Evolutionary conservation across 2,113 vertebrate genomes (phyloP).

Genomic region (Nycticryphes semicollaris): DNA sequence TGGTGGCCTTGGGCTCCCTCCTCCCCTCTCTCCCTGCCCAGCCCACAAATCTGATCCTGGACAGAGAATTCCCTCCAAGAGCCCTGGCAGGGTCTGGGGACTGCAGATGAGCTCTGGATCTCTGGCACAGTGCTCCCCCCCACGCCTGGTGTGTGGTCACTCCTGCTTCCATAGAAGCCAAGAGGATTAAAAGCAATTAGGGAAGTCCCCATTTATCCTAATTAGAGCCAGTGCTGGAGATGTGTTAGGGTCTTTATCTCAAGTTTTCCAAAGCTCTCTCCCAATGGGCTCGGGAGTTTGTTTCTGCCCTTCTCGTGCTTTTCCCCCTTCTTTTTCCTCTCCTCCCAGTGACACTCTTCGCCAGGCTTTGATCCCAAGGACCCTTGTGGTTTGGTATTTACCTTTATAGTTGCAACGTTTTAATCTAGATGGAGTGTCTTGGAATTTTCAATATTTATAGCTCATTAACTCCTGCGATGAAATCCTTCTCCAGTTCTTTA

Average conservation of each 20-base stretch:
- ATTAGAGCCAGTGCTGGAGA: not conserved
- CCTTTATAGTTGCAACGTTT: not conserved
- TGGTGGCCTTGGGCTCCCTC: not conserved
- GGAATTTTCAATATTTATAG: not conserved
- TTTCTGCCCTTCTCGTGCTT: not conserved
- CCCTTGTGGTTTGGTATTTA: not conserved
- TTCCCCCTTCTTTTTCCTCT: not conserved
- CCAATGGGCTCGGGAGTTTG: not conserved
- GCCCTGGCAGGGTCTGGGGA: accelerated
- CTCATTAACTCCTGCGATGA: not conserved
- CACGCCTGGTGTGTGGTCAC: not conserved
- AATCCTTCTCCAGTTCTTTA: not conserved
- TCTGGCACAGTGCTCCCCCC: accelerated
- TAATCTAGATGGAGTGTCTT: not conserved
- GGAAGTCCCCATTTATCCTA: not conserved
- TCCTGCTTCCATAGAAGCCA: not conserved
- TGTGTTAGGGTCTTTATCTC: not conserved
- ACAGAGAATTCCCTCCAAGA: not conserved
- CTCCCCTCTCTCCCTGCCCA: not conserved
- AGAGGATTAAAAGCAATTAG: not conserved
- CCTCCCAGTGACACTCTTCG: not conserved
- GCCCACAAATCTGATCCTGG: not conserved
- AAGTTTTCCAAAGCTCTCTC: not conserved
- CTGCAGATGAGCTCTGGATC: no score
- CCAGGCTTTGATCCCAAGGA: not conserved